Conservation (phyloP, 2,797 vertebrate genomes). For the Cheirogaleus major region DNA sequence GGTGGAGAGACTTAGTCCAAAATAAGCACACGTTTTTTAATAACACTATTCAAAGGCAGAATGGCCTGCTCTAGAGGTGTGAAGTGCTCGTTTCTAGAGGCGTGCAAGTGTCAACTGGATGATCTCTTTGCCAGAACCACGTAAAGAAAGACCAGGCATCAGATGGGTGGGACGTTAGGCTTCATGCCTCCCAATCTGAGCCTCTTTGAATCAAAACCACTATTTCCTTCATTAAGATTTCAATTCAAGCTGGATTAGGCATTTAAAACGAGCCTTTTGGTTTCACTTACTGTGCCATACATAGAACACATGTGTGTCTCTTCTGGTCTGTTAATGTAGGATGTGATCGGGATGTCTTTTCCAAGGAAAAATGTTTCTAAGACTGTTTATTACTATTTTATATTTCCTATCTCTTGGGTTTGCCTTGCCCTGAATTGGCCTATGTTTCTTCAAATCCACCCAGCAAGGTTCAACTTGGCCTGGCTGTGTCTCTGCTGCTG, state of each 20-base stretch:
- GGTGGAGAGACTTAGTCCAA: neutral
- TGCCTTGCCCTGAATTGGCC: neutral
- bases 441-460: neutral
- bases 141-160: neutral
- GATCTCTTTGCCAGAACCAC: neutral
- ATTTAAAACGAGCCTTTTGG: neutral
- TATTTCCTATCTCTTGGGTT: constrained; percentile 22
- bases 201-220: neutral
- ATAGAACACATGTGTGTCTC: neutral
- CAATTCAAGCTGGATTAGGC: neutral
- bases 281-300: neutral
- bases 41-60: neutral
- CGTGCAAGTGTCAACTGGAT: neutral
- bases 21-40: neutral
- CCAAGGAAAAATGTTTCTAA: constrained; percentile 19
- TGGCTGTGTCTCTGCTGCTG: constrained; percentile 19
- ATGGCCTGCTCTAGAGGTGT: neutral
- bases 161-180: neutral
- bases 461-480: neutral
- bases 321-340: neutral
- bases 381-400: constrained; percentile 5
- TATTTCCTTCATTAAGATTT: neutral
- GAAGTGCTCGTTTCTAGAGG: neutral
- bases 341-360: neutral
- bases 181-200: neutral